Conservation (phyloP, 2,888 invertebrate species). For the Campoplex nolae region DNA sequence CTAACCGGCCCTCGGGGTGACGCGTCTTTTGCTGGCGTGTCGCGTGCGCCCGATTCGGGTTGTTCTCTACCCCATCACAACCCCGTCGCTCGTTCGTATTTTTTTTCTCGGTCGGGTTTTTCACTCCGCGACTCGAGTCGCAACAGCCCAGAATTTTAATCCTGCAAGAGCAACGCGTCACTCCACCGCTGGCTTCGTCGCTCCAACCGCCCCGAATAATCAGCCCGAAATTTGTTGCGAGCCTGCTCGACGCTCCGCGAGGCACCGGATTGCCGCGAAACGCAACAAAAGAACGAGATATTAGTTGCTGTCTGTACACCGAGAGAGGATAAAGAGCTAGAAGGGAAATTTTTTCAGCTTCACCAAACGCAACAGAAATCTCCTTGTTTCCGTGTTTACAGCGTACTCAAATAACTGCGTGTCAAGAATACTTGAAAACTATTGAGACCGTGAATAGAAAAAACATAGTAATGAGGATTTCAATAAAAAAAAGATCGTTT, state of each 20-base stretch:
- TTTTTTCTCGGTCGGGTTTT: conserved; percentile 44
- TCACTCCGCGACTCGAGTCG: conserved; percentile 64
- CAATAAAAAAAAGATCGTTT: background rate
- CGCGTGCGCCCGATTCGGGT: conserved; percentile 58
- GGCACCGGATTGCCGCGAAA: conserved; percentile 80
- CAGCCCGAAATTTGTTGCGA: conserved; percentile 83
- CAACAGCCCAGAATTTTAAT: conserved; percentile 82
- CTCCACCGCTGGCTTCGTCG: conserved; percentile 66
- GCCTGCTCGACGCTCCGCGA: conserved; percentile 68
- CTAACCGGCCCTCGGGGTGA: conserved; percentile 70
- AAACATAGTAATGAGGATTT: too few relatives aligned
- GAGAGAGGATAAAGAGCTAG: conserved; percentile 34
- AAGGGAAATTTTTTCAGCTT: conserved; percentile 23
- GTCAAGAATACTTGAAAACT: background rate
- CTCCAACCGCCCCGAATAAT: conserved; percentile 81
- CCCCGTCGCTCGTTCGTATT: conserved; percentile 60
- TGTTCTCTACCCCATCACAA: conserved; percentile 65
- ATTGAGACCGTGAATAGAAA: background rate
- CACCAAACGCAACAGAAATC: conserved; percentile 44
- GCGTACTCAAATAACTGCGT: conserved; percentile 5
- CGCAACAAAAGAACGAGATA: conserved; percentile 83
- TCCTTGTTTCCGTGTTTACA: conserved; percentile 48
- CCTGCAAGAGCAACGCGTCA: conserved; percentile 78
- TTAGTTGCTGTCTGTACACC: conserved; percentile 77
- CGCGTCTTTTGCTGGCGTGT: conserved; percentile 64